Conservation (phyloP, 2,797 vertebrate species). For the Anguilla megastoma region DNA sequence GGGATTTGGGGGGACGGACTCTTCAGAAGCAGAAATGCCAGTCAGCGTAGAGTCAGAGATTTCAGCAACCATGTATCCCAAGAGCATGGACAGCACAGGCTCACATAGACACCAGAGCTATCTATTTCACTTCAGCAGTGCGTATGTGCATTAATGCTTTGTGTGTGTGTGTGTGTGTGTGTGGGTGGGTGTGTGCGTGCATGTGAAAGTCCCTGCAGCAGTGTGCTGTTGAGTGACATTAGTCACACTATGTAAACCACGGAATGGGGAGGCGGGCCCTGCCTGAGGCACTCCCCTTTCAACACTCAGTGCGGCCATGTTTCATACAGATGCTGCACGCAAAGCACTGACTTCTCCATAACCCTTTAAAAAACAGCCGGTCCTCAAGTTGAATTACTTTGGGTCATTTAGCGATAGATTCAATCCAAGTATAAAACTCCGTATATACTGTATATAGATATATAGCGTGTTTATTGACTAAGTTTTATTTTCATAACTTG, state of each 20-base stretch:
- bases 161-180: background rate
- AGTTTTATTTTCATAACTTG: background rate
- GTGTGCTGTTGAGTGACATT: background rate
- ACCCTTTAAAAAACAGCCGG: background rate
- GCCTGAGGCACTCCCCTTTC: conserved; percentile 14
- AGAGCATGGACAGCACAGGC: background rate
- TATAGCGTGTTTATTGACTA: background rate
- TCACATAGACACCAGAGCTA: background rate
- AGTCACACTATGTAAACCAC: background rate
- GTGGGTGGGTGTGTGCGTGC: background rate
- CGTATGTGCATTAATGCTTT: background rate
- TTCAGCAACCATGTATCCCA: background rate
- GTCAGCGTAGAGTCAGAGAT: background rate
- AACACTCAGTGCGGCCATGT: background rate
- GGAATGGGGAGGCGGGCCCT: background rate
- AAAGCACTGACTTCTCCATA: conserved; percentile 1
- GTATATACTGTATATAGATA: background rate
- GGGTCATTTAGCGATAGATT: background rate
- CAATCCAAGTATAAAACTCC: background rate
- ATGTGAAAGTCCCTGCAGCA: background rate
- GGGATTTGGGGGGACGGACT: too few species aligned
- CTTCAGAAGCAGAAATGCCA: too few species aligned
- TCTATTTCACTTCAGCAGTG: background rate
- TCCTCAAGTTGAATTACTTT: background rate
- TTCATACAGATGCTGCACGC: conserved; percentile 5